phyloP scores from a whole-genome alignment of 2,797 vertebrate species.

The Crypturellus tataupa region DNA sequence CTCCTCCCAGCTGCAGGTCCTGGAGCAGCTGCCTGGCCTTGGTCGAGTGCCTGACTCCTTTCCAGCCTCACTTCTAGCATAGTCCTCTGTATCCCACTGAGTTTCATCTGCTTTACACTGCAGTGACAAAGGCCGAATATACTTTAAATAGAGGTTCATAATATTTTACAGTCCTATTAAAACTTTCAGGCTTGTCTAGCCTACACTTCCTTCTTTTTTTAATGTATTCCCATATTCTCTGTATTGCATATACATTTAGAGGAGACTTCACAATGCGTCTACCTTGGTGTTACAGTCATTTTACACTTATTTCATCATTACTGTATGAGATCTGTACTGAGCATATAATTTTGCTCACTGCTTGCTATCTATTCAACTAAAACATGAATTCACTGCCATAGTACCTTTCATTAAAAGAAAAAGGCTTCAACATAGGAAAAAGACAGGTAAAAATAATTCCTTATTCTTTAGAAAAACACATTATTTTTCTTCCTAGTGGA shows the following conservation, averaged over 20 bases:
- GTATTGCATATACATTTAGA: constrained; percentile 53
- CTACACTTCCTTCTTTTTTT: constrained; percentile 56
- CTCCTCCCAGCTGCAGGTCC: not conserved
- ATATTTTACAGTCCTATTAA: constrained; percentile 74
- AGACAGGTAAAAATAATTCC: not conserved
- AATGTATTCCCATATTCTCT: constrained; percentile 67
- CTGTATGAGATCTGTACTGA: constrained; percentile 39
- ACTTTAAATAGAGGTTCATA: constrained; percentile 57
- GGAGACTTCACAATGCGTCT: constrained; percentile 55
- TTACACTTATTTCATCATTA: constrained; percentile 67
- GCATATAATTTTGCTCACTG: constrained; percentile 38
- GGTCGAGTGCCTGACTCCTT: not conserved
- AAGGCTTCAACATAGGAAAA: not conserved
- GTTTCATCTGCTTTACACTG: constrained; percentile 17
- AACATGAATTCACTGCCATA: constrained; percentile 22
- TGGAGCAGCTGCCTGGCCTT: not conserved
- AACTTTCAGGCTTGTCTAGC: constrained; percentile 27
- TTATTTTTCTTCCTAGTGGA: not conserved
- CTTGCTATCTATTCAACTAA: constrained; percentile 28
- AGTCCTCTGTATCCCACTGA: not conserved
- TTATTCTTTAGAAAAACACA: not conserved
- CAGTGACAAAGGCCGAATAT: not conserved
- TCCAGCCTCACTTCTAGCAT: constrained; percentile 49
- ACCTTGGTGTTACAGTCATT: constrained; percentile 64
- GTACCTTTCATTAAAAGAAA: not conserved